phyloP scores from a whole-genome alignment of 2,888 invertebrate genomes.

The Dolichopus griseipennis region DNA sequence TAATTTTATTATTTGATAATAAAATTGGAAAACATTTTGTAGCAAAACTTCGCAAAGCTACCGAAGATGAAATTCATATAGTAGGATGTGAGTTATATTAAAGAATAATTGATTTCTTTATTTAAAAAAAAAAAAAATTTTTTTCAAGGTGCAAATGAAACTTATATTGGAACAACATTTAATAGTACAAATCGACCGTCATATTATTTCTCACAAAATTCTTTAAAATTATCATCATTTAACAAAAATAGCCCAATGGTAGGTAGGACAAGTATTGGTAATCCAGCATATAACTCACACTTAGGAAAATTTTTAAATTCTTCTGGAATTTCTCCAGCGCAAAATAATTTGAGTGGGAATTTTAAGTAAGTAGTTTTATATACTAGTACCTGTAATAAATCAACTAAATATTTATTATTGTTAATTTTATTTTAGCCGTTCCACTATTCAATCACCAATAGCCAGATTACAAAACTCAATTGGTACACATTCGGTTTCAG shows the following conservation, averaged over 20 bases:
- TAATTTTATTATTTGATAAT: constrained; percentile 72
- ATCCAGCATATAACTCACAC: constrained; percentile 26
- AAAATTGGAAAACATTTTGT: constrained; percentile 70
- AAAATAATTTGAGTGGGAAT: constrained; percentile 32
- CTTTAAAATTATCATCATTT: constrained; percentile 27
- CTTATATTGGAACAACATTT: constrained; percentile 8
- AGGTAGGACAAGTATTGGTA: constrained; percentile 25
- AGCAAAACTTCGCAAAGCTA: constrained; percentile 69
- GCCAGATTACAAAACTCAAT: constrained; percentile 38
- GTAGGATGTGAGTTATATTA: constrained; percentile 45
- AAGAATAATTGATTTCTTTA: constrained; percentile 17
- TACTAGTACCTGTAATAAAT: background rate
- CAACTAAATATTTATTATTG: background rate
- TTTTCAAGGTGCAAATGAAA: constrained; percentile 18
- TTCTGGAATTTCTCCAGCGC: constrained; percentile 30
- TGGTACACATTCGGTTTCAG: constrained; percentile 35
- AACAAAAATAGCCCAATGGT: constrained; percentile 13
- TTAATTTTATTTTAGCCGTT: constrained; percentile 29
- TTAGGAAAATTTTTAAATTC: constrained; percentile 27
- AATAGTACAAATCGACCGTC: constrained; percentile 21
- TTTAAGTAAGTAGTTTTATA: constrained; percentile 29
- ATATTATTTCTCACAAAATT: constrained; percentile 31
- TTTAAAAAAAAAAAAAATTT: background rate
- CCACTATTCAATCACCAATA: constrained; percentile 34
- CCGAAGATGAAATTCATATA: constrained; percentile 58